A percentile compares a stretch with the other conserved stretches of the same genome.
Conservation (phyloP, 92 coral and sea anemone species). For the Siderastrea siderea region DNA sequence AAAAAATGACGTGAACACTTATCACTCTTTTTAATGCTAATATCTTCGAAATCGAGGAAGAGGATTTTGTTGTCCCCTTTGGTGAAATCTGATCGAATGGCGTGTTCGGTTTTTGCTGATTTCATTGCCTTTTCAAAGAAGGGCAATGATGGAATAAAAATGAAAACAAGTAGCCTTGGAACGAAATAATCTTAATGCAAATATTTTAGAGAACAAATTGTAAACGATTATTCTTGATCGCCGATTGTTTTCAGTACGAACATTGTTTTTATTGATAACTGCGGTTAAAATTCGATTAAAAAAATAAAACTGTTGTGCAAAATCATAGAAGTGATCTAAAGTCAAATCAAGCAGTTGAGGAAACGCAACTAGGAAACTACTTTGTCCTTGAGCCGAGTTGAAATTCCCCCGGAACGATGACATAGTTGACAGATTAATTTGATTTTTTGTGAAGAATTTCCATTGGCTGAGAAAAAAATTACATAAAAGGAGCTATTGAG, state of each 20-base stretch:
- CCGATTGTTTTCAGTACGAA: too few species aligned
- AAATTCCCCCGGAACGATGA: neutral
- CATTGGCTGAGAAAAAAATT: slow-evolving; percentile 15
- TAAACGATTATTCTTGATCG: too few species aligned
- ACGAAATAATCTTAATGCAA: too few species aligned
- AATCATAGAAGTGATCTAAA: too few species aligned
- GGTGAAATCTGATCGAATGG: too few species aligned
- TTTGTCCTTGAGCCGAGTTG: neutral
- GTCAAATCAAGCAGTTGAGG: neutral
- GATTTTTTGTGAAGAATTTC: neutral
- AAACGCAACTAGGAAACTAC: neutral
- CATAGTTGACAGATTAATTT: neutral
- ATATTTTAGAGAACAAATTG: too few species aligned
- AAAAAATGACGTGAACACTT: neutral
- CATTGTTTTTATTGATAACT: too few species aligned
- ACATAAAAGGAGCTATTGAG: neutral
- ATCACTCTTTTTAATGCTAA: neutral
- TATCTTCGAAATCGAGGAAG: neutral
- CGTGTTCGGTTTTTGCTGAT: neutral
- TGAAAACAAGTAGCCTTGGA: too few species aligned
- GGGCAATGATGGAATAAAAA: too few species aligned
- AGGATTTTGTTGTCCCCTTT: too few species aligned
- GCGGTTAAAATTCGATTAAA: neutral
- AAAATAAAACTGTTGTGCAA: neutral
- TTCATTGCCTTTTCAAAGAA: neutral